Evolutionary conservation across 2,113 vertebrate genomes (phyloP), one percentile per base, ranked within the genome.

Genomic region (Cebidichthys violaceus): DNA sequence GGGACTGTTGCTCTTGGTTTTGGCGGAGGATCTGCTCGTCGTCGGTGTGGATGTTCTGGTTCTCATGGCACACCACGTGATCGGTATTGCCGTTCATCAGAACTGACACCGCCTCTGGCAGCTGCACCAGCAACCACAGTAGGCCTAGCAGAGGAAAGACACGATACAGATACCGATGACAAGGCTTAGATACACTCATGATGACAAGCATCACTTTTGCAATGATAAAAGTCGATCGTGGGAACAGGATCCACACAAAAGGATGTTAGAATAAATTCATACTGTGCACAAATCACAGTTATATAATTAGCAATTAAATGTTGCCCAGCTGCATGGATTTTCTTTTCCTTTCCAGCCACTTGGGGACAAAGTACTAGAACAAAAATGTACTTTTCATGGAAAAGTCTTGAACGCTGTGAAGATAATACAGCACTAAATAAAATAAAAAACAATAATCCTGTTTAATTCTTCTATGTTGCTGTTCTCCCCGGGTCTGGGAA

Each of bases 61-160:
- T 68, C 70, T 83, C 75, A 82, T 78, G 85, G 76, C 94, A 91
- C 68, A 84, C 27, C 68, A 87, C 83, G 81, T 87, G 93, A 29
- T 41, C 82, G 43, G 79, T 52, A 41, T 92, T 87, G 78, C 90
- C 92, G 92, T 90, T 96, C 97, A 99, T 99, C 89, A 99, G 93
- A 92, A 95, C 59, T 8, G 95, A 96, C 79, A 97, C 97, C 17
- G 95, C 95, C 70, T 97, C 95, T 29, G 94, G 94, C 76, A 91
- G 94, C 86, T 95, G 96, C 88, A 98, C 91, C 69, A 99, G 92
- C 91, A 97, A 95, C 89, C 95, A 97, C 71, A 99, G 93, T 81
- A 98, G 95, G 73, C 96, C 97, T 98, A 83, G 13, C 84, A 78
- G 18, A 86, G 66, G 45, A 76, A 68, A 68, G 37, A 77, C 35